Evolutionary conservation across 1,140 invertebrate genomes (phyloP), one percentile per base, ranked within the genome.

Genomic region (Aplysia californica): DNA sequence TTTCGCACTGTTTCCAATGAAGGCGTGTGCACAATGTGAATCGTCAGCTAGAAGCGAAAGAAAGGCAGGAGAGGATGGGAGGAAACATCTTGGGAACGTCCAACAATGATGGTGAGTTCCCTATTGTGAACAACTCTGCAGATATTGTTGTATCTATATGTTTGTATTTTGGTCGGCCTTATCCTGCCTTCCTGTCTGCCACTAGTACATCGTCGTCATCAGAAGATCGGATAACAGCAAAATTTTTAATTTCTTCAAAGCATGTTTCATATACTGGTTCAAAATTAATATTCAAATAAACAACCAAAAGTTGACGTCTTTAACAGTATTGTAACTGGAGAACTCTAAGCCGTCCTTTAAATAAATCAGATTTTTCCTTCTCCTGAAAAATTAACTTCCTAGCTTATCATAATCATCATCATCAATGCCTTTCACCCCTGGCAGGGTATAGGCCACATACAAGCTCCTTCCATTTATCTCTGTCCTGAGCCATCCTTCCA

Each of bases 1-100:
- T 35, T 64, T 56, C 33, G 18, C 6, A 65, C 35, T 66, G 41
- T 1, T 68, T 26, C 41, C 29, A n/a, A 78, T 76, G 31, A 65
- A 86, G 84, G 72, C 77, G 80, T 35, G 35, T 84, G 3, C 72
- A 83, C 35, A 81, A 82, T 35, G 36, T 84, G 21, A 87, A 84
- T 66, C 81, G 84, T 64, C 83, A 85, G n/a, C 33, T 87, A 50
- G 84, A 82, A 59, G 84, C 85, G 3, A 81, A 80, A 72, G 83
- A 87, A 55, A 56, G 76, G 41, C 68, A 73, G 64, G 83, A 79
- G 61, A 84, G 80, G 33, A 77, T 56, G 26, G 50, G 15, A 39
- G 23, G 10, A n/a, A 39, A 23, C 39, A 44, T 3, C 36, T 23
- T 44, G 3, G 31, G 69, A 31, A 31, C 33, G 31, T 56, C 69